A percentile compares a stretch with the other conserved stretches of the same genome.
Evolutionary conservation across 2,888 invertebrate species (phyloP).

Genomic region (Halocaridina rubra): DNA sequence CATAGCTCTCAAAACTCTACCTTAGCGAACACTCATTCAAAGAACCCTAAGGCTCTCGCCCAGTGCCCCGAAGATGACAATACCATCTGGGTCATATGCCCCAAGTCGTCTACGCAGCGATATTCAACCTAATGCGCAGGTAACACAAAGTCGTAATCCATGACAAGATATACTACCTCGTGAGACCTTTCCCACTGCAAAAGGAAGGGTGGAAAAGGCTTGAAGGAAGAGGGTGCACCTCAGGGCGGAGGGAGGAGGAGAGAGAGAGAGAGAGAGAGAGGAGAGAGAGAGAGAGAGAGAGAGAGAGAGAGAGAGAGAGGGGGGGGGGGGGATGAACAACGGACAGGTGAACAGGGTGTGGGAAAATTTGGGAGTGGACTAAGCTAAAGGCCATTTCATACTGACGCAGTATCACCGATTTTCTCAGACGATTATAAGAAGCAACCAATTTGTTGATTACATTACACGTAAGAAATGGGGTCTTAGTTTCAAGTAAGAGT

Average conservation of each 20-base stretch:
- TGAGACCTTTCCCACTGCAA: conserved; percentile 44
- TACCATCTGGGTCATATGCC: conserved; percentile 44
- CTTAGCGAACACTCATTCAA: background rate
- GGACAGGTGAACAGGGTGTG: conserved; percentile 53
- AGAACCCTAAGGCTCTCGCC: conserved; percentile 11
- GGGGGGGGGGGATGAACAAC: background rate
- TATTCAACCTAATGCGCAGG: conserved; percentile 22
- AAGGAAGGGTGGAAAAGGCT: conserved; percentile 59
- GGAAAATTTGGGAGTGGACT: conserved; percentile 22
- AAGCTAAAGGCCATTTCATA: too few relatives aligned
- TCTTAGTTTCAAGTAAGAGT: too few relatives aligned
- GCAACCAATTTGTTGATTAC: too few relatives aligned
- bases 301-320: background rate
- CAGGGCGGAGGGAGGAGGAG: conserved; percentile 37
- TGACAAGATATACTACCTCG: background rate
- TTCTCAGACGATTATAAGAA: too few relatives aligned
- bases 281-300: background rate
- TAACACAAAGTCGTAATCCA: background rate
- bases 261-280: background rate
- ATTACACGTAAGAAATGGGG: too few relatives aligned
- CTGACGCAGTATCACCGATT: too few relatives aligned
- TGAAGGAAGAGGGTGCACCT: conserved; percentile 59
- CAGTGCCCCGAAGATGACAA: conserved; percentile 45
- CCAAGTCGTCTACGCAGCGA: background rate
- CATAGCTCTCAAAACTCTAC: conserved; percentile 7